Evolutionary conservation across 2,113 vertebrate genomes (phyloP).

Genomic region (Polyodon spathula): DNA sequence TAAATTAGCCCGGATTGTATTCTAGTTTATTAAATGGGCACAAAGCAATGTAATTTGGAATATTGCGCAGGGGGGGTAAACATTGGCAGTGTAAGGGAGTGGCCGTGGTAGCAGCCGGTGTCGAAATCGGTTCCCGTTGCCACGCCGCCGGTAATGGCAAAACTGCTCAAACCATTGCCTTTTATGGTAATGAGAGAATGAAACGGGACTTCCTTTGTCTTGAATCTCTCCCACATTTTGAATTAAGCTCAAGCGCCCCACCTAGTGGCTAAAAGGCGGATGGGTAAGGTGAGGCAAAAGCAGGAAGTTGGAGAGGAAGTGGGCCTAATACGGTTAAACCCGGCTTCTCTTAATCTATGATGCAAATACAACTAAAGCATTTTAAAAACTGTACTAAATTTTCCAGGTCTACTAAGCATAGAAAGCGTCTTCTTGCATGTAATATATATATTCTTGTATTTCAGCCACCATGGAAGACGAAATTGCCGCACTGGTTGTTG

Average conservation of each 20-base stretch:
- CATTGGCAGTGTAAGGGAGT: conserved; percentile 20
- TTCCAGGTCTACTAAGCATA: too few relatives aligned
- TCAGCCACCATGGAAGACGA: conserved; percentile 94
- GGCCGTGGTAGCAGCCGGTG: conserved; percentile 23
- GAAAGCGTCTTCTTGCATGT: background rate
- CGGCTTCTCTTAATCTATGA: too few relatives aligned
- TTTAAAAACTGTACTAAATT: too few relatives aligned
- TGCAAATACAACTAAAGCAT: too few relatives aligned
- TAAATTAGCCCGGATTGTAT: too few relatives aligned
- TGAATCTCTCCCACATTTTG: conserved; percentile 28
- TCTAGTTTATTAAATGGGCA: too few relatives aligned
- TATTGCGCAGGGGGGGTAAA: conserved; percentile 7
- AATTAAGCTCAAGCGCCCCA: conserved; percentile 54
- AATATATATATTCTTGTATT: background rate
- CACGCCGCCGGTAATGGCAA: conserved; percentile 36
- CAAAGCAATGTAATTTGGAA: too few relatives aligned
- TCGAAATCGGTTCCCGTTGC: conserved; percentile 30
- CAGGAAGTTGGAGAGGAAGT: conserved; percentile 47
- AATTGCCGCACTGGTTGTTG: conserved; percentile 96
- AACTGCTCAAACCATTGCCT: conserved; percentile 64
- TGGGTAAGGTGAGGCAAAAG: conserved; percentile 19
- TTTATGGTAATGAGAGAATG: conserved; percentile 76
- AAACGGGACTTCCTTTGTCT: conserved; percentile 73
- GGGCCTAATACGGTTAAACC: conserved; percentile 26
- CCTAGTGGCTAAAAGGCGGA: conserved; percentile 46